A percentile compares a stretch with the other conserved stretches of the same genome.
These are phyloP conservation scores for Alviniconcha marisindica DNA, from an alignment of 1,140 invertebrate species.

Conservation along the genomic window DNA sequence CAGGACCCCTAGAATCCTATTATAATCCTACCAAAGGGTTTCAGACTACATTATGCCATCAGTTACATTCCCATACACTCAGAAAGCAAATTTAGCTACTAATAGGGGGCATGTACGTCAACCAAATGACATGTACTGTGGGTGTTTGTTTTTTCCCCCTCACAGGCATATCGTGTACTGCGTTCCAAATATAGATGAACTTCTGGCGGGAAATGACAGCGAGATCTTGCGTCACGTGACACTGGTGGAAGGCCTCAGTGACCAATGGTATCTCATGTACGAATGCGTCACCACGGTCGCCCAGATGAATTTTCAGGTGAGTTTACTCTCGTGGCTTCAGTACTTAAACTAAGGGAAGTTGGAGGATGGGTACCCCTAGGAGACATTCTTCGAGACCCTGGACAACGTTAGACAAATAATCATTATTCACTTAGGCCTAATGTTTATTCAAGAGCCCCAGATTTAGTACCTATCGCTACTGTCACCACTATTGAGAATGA, in stretches of 20 bases:
- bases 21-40: too few relatives aligned
- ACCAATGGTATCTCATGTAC: slow-evolving; percentile 29
- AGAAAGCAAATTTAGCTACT: too few relatives aligned
- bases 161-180: slow-evolving; percentile 38
- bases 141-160: neutral
- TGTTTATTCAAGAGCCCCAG: too few relatives aligned
- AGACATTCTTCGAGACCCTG: neutral
- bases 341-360: neutral
- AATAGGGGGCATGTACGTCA: too few relatives aligned
- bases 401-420: neutral
- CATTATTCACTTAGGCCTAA: too few relatives aligned
- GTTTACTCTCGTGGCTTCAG: neutral
- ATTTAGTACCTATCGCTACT: too few relatives aligned
- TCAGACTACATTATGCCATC: too few relatives aligned
- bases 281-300: slow-evolving; percentile 27
- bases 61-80: too few relatives aligned
- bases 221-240: slow-evolving; percentile 6
- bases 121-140: too few relatives aligned
- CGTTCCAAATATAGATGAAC: slow-evolving; percentile 23
- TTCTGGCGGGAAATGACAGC: neutral
- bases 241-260: slow-evolving; percentile 30
- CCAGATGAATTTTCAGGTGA: slow-evolving; percentile 29
- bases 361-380: neutral
- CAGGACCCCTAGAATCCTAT: too few relatives aligned
- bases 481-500: too few relatives aligned